Evolutionary conservation across 2,113 vertebrate species (phyloP).

Genomic region (Tachysurus fulvidraco): DNA sequence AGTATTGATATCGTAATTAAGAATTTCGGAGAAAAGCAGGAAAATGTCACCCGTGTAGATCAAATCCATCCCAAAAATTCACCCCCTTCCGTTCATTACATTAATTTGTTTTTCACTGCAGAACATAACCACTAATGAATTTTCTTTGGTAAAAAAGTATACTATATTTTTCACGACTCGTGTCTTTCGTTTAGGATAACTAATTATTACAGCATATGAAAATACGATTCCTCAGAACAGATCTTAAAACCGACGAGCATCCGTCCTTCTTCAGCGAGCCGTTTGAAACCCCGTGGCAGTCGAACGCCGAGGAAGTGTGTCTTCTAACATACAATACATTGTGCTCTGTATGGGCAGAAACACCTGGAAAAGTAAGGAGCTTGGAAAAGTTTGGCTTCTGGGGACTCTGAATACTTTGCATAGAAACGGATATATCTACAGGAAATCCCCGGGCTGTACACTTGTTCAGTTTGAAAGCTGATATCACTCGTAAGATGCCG

Average conservation of each 20-base stretch:
- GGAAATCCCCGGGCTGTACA: background rate
- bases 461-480: background rate
- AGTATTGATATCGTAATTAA: background rate
- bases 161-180: background rate
- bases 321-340: background rate
- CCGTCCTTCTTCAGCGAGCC: background rate
- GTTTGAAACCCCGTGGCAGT: background rate
- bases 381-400: background rate
- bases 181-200: background rate
- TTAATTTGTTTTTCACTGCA: background rate
- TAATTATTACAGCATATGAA: background rate
- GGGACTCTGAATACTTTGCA: background rate
- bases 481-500: background rate
- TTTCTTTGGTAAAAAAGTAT: background rate
- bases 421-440: background rate
- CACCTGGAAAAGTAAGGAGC: background rate
- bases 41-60: background rate
- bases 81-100: no score
- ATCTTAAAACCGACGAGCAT: background rate
- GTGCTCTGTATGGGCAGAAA: background rate
- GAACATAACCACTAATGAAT: background rate
- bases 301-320: background rate
- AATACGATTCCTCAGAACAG: background rate
- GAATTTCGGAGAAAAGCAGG: background rate
- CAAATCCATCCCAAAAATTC: background rate